Conservation (phyloP, 2,113 vertebrate species). For the Chloropsis cyanopogon region DNA sequence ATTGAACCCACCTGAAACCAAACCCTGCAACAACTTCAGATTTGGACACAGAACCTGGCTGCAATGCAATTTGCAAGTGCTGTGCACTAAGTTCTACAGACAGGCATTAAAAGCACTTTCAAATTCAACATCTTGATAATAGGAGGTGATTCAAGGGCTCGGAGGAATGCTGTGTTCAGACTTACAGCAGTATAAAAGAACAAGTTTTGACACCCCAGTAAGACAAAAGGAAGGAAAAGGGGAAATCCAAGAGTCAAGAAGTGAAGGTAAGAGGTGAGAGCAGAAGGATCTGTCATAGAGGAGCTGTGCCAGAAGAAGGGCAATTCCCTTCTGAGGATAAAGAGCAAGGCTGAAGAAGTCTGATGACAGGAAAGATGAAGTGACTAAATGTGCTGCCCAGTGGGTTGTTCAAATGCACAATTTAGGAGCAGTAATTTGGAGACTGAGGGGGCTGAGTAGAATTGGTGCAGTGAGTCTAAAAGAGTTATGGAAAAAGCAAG, state of each 20-base stretch:
- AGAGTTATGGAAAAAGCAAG: not conserved
- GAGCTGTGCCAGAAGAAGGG: not conserved
- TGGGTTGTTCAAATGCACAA: not conserved
- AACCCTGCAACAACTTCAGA: not conserved
- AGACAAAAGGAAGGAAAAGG: not conserved
- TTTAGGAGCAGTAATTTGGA: not conserved
- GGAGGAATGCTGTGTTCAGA: not conserved
- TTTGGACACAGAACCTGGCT: not conserved
- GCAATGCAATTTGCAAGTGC: not conserved
- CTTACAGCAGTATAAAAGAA: not conserved
- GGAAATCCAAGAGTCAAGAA: not conserved
- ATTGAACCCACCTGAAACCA: not conserved
- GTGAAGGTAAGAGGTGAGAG: not conserved
- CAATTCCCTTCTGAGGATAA: not conserved
- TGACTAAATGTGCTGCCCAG: not conserved
- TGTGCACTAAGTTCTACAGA: not conserved
- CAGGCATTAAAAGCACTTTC: not conserved
- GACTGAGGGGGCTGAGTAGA: not conserved
- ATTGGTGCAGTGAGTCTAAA: not conserved
- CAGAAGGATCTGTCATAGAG: not conserved
- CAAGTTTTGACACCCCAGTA: not conserved
- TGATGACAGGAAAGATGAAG: not conserved
- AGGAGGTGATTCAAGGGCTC: not conserved
- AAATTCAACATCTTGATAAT: not conserved
- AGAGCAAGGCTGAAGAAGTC: not conserved